A percentile compares a stretch with the other conserved stretches of the same genome.
Evolutionary conservation across 1,140 invertebrate species (phyloP).

Genomic region (Vollenhovia emeryi): DNA sequence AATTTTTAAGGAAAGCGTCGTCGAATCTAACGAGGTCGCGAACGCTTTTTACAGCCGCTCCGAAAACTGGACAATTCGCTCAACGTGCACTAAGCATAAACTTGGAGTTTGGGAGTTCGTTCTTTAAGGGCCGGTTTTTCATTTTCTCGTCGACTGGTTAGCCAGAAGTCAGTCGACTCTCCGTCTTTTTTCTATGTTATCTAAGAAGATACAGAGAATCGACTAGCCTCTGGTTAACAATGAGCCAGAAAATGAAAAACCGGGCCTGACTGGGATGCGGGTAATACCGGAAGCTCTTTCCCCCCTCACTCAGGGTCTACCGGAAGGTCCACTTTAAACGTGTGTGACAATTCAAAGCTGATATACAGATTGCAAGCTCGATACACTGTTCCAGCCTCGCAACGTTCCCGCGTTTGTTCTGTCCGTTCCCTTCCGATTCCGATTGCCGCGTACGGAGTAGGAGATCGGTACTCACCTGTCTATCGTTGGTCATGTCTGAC

Average conservation of each 20-base stretch:
- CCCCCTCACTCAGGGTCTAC: not conserved
- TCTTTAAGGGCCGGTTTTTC: no score
- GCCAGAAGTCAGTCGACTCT: no score
- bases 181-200: no score
- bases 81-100: constrained; percentile 6
- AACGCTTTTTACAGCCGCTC: no score
- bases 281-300: not conserved
- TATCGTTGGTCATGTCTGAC: constrained; percentile 83
- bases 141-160: no score
- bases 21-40: not conserved
- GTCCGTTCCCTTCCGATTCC: not conserved
- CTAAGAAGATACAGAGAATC: no score
- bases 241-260: no score
- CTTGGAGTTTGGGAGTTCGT: not conserved
- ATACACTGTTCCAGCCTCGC: not conserved
- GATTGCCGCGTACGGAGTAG: not conserved
- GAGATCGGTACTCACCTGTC: constrained; percentile 79
- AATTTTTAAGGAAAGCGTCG: not conserved
- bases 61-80: not conserved
- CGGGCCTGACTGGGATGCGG: not conserved
- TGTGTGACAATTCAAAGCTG: not conserved
- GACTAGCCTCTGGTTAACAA: no score
- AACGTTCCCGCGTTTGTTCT: not conserved
- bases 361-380: not conserved
- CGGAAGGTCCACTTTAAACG: not conserved